A percentile compares a stretch with the other conserved stretches of the same genome.
Evolutionary conservation across 1,140 invertebrate species (phyloP).

Genomic region (Phymorhynchus buccinoides): DNA sequence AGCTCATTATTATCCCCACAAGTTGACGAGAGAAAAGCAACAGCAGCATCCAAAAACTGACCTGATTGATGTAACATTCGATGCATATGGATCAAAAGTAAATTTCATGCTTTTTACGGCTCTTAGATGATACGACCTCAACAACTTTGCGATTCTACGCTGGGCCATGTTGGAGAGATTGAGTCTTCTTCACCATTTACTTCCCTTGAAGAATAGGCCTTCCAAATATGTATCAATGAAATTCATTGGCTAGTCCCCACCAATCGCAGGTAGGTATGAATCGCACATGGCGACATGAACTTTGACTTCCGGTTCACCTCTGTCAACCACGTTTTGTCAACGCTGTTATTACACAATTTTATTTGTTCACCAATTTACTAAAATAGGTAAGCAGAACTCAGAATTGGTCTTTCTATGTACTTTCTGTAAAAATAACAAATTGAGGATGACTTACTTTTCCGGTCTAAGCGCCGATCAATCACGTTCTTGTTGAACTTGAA

Average conservation of each 20-base stretch:
- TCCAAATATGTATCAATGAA: neutral
- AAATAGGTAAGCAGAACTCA: too few species aligned
- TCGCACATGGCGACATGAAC: neutral
- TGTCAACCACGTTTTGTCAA: neutral
- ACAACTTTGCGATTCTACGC: neutral
- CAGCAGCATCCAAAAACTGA: slow-evolving; percentile 12
- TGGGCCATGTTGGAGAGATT: neutral
- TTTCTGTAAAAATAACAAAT: too few species aligned
- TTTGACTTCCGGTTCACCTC: neutral
- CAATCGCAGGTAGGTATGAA: neutral
- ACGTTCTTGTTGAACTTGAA: too few species aligned
- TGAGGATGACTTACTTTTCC: too few species aligned
- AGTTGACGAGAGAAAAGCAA: too few species aligned
- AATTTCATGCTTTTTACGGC: slow-evolving; percentile 32
- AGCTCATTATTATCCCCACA: too few species aligned
- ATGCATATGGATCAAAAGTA: slow-evolving; percentile 16
- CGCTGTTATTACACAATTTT: too few species aligned
- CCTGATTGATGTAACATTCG: slow-evolving; percentile 14
- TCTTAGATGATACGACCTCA: slow-evolving; percentile 19
- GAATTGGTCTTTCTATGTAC: too few species aligned
- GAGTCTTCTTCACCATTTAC: too few species aligned
- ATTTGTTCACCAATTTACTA: too few species aligned
- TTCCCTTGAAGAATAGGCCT: too few species aligned
- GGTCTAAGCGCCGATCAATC: too few species aligned
- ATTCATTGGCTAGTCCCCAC: neutral